Conservation (phyloP, 2,888 invertebrate species). For the Nudaria mundana region DNA sequence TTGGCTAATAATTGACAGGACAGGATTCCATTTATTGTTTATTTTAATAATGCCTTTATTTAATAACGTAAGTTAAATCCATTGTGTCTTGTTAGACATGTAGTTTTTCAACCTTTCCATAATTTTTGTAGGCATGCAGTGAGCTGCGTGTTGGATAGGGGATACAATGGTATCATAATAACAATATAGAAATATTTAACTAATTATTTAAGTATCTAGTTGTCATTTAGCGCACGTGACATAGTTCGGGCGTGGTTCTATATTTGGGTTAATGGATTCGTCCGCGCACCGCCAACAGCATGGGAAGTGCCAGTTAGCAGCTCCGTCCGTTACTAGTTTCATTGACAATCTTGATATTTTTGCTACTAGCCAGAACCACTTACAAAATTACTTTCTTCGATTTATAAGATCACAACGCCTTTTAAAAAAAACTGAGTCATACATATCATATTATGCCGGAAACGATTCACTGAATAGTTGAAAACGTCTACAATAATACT, state of each 20-base stretch:
- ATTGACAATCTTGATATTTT: slow-evolving; percentile 29
- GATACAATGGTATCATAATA: too few relatives aligned
- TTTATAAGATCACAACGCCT: not conserved
- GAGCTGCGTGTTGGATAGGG: too few relatives aligned
- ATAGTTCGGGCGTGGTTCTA: slow-evolving; percentile 70
- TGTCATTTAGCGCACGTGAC: slow-evolving; percentile 52
- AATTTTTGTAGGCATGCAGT: too few relatives aligned
- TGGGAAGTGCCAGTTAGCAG: slow-evolving; percentile 77
- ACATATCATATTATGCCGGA: too few relatives aligned
- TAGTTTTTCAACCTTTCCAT: too few relatives aligned
- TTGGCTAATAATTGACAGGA: too few relatives aligned
- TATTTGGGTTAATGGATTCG: slow-evolving; percentile 81
- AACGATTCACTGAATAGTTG: slow-evolving; percentile 24
- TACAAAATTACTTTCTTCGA: not conserved
- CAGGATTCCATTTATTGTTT: too few relatives aligned
- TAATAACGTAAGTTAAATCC: too few relatives aligned
- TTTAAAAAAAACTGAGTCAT: not conserved
- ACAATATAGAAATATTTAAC: too few relatives aligned
- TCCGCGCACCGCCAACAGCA: slow-evolving; percentile 67
- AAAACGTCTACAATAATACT: slow-evolving; percentile 41
- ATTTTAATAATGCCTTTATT: too few relatives aligned
- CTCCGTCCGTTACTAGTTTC: slow-evolving; percentile 52
- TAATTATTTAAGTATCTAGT: slow-evolving; percentile 23
- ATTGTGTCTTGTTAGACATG: too few relatives aligned
- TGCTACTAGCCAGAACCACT: slow-evolving; percentile 15